Conservation (phyloP, 1,140 invertebrate species). For the Dufourea novaeangliae region DNA sequence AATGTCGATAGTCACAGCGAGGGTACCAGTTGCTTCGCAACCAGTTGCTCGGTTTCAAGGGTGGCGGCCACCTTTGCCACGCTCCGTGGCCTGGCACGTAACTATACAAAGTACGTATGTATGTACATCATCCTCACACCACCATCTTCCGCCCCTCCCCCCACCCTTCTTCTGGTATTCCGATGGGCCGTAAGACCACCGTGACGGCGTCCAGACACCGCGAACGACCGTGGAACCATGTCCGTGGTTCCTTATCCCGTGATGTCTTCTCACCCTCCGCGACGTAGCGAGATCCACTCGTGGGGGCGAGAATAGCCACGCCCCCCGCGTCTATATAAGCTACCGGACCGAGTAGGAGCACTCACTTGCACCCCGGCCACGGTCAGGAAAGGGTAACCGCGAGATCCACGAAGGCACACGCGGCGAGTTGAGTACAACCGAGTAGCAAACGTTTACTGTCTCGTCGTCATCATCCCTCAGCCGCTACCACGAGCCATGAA, state of each 20-base stretch:
- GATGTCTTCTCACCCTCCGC: conserved; percentile 36
- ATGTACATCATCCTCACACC: no score
- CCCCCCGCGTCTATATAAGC: conserved; percentile 76
- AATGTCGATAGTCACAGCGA: conserved; percentile 21
- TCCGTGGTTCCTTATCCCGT: conserved; percentile 40
- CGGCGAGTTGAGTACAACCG: no score
- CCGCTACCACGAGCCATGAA: conserved; percentile 65
- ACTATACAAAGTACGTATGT: no score
- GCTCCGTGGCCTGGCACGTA: no score
- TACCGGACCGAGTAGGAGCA: conserved; percentile 50
- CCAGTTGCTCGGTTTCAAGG: conserved; percentile 67
- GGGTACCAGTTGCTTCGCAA: conserved; percentile 72
- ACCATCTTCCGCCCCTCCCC: neutral
- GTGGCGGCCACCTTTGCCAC: neutral
- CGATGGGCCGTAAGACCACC: neutral
- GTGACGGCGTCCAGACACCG: conserved; percentile 17
- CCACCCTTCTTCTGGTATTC: neutral
- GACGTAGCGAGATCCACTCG: conserved; percentile 55
- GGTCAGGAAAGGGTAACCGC: conserved; percentile 34
- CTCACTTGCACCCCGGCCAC: conserved; percentile 69
- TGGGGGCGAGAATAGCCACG: conserved; percentile 69
- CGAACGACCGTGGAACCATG: conserved; percentile 24
- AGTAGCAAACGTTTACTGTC: no score
- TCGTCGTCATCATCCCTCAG: no score
- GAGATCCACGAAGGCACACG: conserved; percentile 9